Conservation (phyloP, 92 coral and sea anemone genomes). For the Palythoa grandis region DNA sequence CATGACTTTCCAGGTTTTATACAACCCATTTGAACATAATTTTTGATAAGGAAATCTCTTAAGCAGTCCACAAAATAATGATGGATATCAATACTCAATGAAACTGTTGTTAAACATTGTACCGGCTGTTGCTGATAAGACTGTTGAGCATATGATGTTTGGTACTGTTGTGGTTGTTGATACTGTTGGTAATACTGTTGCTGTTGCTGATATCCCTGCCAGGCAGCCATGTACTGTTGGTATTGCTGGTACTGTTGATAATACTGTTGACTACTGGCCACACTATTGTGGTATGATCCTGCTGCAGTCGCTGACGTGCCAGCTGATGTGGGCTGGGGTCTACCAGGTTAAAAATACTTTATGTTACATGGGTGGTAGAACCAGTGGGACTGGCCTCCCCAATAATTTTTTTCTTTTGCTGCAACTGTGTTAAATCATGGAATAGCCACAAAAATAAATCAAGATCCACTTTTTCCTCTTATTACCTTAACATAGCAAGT, state of each 20-base stretch:
- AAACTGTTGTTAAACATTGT: neutral
- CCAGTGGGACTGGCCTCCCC: neutral
- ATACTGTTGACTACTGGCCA: conserved; percentile 71
- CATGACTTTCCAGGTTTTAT: no score
- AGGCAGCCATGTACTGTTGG: conserved; percentile 95
- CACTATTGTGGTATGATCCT: conserved; percentile 36
- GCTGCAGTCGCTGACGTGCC: conserved; percentile 44
- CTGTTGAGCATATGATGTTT: conserved; percentile 60
- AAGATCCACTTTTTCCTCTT: no score
- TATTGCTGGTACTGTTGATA: conserved; percentile 95
- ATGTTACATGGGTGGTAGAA: neutral
- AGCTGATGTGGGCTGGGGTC: conserved; percentile 66
- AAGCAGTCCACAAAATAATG: no score
- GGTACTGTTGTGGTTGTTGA: conserved; percentile 60
- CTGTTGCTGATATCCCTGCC: conserved; percentile 96
- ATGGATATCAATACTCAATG: neutral
- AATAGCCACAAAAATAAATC: no score
- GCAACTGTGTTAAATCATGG: no score
- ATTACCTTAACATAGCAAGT: no score
- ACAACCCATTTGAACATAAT: no score
- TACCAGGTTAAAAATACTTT: conserved; percentile 18
- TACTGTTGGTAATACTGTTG: conserved; percentile 76
- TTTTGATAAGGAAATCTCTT: no score
- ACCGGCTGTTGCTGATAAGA: conserved; percentile 60
- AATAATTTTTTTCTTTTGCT: no score